Conservation (phyloP, 2,797 vertebrate species). For the Aphelocoma californica region DNA sequence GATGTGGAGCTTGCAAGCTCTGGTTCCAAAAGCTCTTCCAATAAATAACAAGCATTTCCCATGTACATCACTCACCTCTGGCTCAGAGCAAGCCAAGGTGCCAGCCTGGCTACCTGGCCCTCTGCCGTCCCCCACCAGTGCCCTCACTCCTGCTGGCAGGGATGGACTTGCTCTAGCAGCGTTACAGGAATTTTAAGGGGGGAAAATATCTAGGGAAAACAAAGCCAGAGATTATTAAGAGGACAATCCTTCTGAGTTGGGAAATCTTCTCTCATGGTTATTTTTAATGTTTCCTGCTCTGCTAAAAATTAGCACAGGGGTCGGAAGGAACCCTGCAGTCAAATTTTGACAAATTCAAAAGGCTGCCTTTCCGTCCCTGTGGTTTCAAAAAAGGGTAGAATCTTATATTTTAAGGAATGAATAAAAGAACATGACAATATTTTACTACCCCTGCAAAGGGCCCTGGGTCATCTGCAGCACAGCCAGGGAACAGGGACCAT, state of each 20-base stretch:
- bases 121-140: neutral
- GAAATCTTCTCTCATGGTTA: conserved; percentile 48
- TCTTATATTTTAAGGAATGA: neutral
- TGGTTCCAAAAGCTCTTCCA: neutral
- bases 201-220: neutral
- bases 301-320: conserved; percentile 42
- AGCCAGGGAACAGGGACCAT: neutral
- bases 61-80: neutral
- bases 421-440: neutral
- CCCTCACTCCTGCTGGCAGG: neutral
- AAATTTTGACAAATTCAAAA: conserved; percentile 30
- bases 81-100: neutral
- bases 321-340: conserved; percentile 51
- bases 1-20: neutral
- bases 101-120: neutral
- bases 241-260: conserved; percentile 23
- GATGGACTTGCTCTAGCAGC: neutral
- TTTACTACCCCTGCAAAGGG: neutral
- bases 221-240: conserved; percentile 5
- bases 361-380: neutral
- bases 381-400: conserved; percentile 9
- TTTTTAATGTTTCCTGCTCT: conserved; percentile 66
- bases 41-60: neutral
- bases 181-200: neutral
- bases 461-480: neutral